Percentiles rank a stretch among this genome's conserved stretches.
These are phyloP conservation scores for Caenorhabditis tropicalis DNA, from an alignment of 1,140 invertebrate species.

Conservation along the genomic window DNA sequence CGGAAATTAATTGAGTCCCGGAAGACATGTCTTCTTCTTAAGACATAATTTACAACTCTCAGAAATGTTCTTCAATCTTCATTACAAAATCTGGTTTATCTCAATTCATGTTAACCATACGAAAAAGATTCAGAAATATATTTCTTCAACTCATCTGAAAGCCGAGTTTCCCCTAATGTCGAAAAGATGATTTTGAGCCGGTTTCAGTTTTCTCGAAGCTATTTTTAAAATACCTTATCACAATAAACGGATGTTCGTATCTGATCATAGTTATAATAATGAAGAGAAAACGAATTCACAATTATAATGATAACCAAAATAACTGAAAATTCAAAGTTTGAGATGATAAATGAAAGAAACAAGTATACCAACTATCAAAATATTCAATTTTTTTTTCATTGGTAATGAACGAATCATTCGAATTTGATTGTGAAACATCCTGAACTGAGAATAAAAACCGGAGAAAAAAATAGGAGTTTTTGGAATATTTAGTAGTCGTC, in stretches of 20 bases:
- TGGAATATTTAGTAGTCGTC: no score
- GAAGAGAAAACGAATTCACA: neutral
- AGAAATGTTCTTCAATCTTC: no score
- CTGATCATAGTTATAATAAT: neutral
- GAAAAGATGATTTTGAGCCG: no score
- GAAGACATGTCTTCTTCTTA: no score
- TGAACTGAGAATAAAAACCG: neutral
- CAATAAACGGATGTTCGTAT: neutral
- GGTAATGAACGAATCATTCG: neutral
- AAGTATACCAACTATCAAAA: neutral
- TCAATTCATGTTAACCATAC: no score
- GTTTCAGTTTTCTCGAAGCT: no score
- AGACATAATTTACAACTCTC: no score
- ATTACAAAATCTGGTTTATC: no score
- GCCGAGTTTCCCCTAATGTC: no score
- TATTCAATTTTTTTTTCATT: neutral
- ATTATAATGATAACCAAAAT: neutral
- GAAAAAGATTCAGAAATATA: no score
- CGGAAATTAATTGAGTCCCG: no score
- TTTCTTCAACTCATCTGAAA: no score
- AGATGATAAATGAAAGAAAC: neutral
- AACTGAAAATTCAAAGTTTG: neutral
- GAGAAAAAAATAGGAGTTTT: neutral
- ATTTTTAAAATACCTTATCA: neutral
- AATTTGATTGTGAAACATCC: neutral